phyloP scores from a whole-genome alignment of 2,113 vertebrate species.

The Hoplias malabaricus region DNA sequence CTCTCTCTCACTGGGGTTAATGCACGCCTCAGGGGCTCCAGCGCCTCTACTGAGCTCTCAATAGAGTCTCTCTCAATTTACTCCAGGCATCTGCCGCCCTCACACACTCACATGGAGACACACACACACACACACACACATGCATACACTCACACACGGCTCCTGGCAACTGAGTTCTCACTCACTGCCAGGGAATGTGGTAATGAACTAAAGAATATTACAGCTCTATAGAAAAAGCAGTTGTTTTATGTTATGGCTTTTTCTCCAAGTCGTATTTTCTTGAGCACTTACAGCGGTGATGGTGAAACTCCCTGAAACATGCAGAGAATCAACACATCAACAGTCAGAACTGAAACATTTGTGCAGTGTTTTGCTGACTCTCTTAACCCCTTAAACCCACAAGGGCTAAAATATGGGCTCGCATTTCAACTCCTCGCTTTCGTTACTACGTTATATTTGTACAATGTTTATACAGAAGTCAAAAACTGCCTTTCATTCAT shows the following conservation, averaged over 20 bases:
- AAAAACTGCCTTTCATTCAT: too few species aligned
- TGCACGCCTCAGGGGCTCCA: conserved; percentile 74
- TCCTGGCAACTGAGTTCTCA: not conserved
- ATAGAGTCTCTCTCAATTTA: conserved; percentile 72
- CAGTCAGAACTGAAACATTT: not conserved
- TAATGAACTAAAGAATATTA: not conserved
- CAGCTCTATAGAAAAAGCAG: not conserved
- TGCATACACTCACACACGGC: not conserved
- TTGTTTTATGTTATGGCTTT: conserved; percentile 11
- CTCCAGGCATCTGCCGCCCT: conserved; percentile 70
- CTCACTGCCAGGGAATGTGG: conserved; percentile 5
- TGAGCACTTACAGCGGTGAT: not conserved
- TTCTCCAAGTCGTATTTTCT: not conserved
- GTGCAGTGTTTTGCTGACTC: not conserved
- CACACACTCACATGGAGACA: not conserved
- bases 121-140: not conserved
- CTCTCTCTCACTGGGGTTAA: conserved; percentile 76
- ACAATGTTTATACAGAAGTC: too few species aligned
- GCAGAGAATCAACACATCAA: not conserved
- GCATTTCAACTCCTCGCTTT: not conserved
- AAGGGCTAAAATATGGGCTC: not conserved
- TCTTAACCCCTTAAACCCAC: not conserved
- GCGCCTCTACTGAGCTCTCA: conserved; percentile 63
- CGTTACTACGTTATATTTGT: too few species aligned
- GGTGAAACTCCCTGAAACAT: not conserved